Base-by-base conservation (phyloP, 2,888 invertebrate genomes). In the Sabellastarte sp. region DNA sequence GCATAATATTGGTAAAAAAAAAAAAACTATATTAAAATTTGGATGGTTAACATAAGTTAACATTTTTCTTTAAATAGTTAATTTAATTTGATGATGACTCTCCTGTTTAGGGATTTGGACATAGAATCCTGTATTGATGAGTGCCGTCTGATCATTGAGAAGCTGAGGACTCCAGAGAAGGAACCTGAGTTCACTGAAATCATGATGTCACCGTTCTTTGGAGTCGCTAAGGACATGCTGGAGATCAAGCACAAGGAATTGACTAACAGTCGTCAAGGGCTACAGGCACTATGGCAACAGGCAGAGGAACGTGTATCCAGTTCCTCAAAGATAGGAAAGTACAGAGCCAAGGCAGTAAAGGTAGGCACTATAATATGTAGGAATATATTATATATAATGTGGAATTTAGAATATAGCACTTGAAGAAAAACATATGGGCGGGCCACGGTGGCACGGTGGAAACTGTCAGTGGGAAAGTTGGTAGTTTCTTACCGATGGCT, bases 71-170 rank as follows among this genome's bases (percentile, higher is more conserved):
- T n/a, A n/a, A n/a, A n/a, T n/a, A n/a, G n/a, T n/a, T n/a, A n/a
- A n/a, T n/a, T n/a, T n/a, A n/a, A n/a, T n/a, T n/a, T n/a, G n/a
- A n/a, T n/a, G n/a, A n/a, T n/a, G n/a, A n/a, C n/a, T n/a, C n/a
- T n/a, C n/a, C n/a, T n/a, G n/a, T 32, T 3, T 62, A 77, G 77
- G 29, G 72, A 74, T 10, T 61, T 69, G 26, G 66, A 72, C 24
- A 52, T 77, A 5, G 68, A 73, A 32, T 52, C 57, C n/a, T 31
- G 33, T n/a, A 68, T 68, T 32, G 68, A 68, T 41, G 64, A 66
- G 4, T 62, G 61, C 33, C 57, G 59, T n/a, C n/a, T 15, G 2
- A 10, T 59, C 15, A 41, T 63, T 15, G 57, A 57, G 4, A 50
- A 61, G 32, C 31, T 66, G 26, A 41, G 41, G 1, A n/a, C 53